A percentile compares a stretch with the other conserved stretches of the same genome.
phyloP scores from a whole-genome alignment of 2,797 vertebrate genomes.

The Discoglossus pictus region DNA sequence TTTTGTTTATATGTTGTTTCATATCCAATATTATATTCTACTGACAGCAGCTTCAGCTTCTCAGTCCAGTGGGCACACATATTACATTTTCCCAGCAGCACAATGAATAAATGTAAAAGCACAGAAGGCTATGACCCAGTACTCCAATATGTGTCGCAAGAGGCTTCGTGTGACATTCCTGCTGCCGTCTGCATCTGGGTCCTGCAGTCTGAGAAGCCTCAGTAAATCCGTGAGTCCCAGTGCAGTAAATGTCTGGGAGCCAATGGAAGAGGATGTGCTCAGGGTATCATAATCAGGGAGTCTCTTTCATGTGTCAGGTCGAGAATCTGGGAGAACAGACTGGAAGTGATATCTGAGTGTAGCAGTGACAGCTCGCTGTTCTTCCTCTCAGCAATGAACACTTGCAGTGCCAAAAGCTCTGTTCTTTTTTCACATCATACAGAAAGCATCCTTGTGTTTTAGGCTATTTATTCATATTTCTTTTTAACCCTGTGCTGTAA shows the following conservation, averaged over 20 bases:
- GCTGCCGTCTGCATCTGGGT: not conserved
- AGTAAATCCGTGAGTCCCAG: constrained; percentile 5
- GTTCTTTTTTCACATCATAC: constrained; percentile 6
- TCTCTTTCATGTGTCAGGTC: constrained; percentile 17
- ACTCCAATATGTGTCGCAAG: not conserved
- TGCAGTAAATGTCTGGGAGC: constrained; percentile 15
- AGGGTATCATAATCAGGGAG: constrained; percentile 11
- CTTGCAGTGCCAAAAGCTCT: constrained; percentile 1
- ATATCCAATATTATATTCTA: not conserved
- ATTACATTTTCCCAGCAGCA: not conserved
- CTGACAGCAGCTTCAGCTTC: not conserved
- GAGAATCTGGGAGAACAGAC: not conserved
- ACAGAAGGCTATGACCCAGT: not conserved
- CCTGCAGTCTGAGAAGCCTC: constrained; percentile 3
- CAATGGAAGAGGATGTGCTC: constrained; percentile 1
- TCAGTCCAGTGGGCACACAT: not conserved
- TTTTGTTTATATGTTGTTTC: no score
- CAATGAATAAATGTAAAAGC: not conserved
- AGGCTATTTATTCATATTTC: not conserved
- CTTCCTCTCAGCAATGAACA: constrained; percentile 3
- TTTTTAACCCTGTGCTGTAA: not conserved
- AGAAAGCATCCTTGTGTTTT: not conserved
- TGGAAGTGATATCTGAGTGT: not conserved
- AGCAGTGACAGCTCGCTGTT: constrained; percentile 14
- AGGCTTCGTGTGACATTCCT: not conserved